Evolutionary conservation across 2,888 invertebrate species (phyloP).

Genomic region (Carterocephalus palaemon): DNA sequence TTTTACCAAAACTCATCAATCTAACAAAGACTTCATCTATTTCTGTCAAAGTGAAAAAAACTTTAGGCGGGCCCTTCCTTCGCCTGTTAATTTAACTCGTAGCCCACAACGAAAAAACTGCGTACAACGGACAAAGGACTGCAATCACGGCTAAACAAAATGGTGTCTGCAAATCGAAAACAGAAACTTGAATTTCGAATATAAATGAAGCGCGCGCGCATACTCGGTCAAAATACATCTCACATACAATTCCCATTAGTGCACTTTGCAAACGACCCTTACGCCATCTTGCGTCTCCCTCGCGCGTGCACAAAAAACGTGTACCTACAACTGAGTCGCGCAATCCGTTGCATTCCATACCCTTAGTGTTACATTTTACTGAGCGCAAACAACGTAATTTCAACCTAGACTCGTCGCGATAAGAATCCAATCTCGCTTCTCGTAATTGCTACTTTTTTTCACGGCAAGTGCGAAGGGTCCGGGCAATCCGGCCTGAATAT

Average conservation of each 20-base stretch:
- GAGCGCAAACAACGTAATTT: slow-evolving; percentile 34
- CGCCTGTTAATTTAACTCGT: slow-evolving; percentile 14
- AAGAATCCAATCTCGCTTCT: slow-evolving; percentile 41
- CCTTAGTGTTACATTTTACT: slow-evolving; percentile 46
- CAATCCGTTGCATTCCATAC: slow-evolving; percentile 73
- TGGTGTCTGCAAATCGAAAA: slow-evolving; percentile 22
- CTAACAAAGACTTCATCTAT: slow-evolving; percentile 24
- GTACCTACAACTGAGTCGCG: slow-evolving; percentile 68
- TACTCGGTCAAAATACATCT: slow-evolving; percentile 32
- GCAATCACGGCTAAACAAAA: slow-evolving; percentile 23
- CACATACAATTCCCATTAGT: slow-evolving; percentile 70
- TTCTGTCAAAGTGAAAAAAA: slow-evolving; percentile 18
- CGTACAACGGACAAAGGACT: slow-evolving; percentile 20
- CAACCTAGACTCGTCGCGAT: slow-evolving; percentile 37
- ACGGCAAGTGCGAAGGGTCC: slow-evolving; percentile 67
- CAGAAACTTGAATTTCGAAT: slow-evolving; percentile 20
- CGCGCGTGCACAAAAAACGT: slow-evolving; percentile 69
- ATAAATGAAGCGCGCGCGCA: slow-evolving; percentile 22
- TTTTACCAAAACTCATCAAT: slow-evolving; percentile 15
- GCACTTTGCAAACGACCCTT: slow-evolving; percentile 67
- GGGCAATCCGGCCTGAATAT: slow-evolving; percentile 69
- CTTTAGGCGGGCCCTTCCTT: neutral
- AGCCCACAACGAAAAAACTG: slow-evolving; percentile 11
- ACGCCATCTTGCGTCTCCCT: slow-evolving; percentile 47
- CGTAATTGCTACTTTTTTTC: slow-evolving; percentile 47